These are phyloP conservation scores for Epizoanthus ramosus DNA, from an alignment of 92 coral and sea anemone genomes.

Conservation along the genomic window DNA sequence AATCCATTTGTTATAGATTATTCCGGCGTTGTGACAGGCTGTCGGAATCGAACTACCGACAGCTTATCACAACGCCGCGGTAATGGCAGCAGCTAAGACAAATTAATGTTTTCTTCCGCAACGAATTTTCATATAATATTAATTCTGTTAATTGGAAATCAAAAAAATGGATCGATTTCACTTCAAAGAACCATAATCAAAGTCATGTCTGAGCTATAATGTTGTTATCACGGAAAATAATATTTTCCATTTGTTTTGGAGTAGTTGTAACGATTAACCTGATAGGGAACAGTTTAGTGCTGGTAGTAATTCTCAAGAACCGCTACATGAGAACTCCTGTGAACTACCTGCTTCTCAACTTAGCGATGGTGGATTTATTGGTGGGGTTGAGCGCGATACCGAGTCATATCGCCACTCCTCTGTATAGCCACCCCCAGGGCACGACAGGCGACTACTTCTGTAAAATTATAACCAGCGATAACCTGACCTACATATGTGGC, in stretches of 20 bases:
- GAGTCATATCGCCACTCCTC: neutral
- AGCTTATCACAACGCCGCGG: neutral
- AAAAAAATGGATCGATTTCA: neutral
- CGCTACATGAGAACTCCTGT: conserved; percentile 14
- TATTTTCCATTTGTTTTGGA: conserved; percentile 22
- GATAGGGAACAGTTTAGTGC: conserved; percentile 15
- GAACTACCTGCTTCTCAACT: conserved; percentile 34
- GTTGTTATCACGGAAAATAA: neutral
- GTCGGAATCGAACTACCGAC: conserved; percentile 14
- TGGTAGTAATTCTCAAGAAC: conserved; percentile 15
- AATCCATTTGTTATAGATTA: neutral
- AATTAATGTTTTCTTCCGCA: neutral
- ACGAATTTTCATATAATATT: neutral
- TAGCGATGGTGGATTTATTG: conserved; percentile 22
- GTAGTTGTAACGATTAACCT: conserved; percentile 1
- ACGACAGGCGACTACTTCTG: conserved; percentile 4
- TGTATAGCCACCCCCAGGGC: neutral
- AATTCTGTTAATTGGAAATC: neutral
- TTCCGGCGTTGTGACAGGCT: neutral
- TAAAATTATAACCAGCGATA: conserved; percentile 24
- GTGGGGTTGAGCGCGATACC: conserved; percentile 32
- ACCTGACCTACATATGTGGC: conserved; percentile 32
- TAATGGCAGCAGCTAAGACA: neutral
- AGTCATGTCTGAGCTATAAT: neutral
- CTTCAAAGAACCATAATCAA: neutral